Conservation (phyloP, 2,113 vertebrate genomes). For the Forbesichthys papilliferus region DNA sequence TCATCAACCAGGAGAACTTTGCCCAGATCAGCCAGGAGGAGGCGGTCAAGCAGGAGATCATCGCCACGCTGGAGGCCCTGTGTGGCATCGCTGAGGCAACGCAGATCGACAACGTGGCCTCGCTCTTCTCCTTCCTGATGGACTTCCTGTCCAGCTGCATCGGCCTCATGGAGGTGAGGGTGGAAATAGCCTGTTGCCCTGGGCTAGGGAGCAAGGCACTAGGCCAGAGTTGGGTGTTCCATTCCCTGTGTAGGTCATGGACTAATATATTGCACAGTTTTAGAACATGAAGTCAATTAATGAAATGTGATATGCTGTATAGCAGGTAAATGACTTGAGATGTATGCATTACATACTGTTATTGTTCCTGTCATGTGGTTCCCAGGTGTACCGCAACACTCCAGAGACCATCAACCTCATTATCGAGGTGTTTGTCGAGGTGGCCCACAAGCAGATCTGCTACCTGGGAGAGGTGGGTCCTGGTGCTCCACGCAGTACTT, state of each 20-base stretch:
- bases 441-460: constrained; percentile 99
- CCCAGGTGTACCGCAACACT: constrained; percentile 92
- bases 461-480: constrained; percentile 94
- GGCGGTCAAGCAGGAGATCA: constrained; percentile 93
- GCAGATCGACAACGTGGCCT: constrained; percentile 95
- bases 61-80: constrained; percentile 92
- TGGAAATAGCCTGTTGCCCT: not conserved
- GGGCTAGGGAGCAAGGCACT: not conserved
- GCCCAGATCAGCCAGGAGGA: constrained; percentile 96
- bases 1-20: constrained; percentile 98
- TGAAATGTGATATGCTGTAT: no score
- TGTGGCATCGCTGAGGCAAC: constrained; percentile 98
- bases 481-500: not conserved
- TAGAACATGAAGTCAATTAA: no score
- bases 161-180: constrained; percentile 89
- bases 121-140: constrained; percentile 97
- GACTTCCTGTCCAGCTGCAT: constrained; percentile 98
- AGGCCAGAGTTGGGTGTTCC: no score
- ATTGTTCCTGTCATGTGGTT: not conserved
- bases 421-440: constrained; percentile 99
- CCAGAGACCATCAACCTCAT: constrained; percentile 99
- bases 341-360: no score
- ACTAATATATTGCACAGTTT: no score
- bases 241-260: no score
- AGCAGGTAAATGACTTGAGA: no score